Base-by-base conservation (phyloP, 2,888 invertebrate genomes). In the Dryomyza anilis region DNA sequence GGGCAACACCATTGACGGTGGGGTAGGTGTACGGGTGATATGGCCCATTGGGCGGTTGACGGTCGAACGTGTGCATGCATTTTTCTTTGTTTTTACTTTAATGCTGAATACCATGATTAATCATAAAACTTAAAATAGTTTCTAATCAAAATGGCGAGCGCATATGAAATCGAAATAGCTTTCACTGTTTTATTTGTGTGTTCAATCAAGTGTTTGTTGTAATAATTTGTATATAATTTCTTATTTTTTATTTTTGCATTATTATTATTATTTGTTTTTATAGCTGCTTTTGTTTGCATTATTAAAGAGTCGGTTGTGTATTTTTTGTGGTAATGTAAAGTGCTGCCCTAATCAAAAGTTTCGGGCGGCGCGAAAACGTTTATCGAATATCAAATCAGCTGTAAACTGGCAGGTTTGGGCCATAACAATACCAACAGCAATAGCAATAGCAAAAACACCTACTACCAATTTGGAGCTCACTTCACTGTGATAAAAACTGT, bases 161-260 rank as follows among this genome's bases (percentile, higher is more conserved):
- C 53, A 27, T n/a, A n/a, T n/a, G n/a, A 19, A 50, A 50, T 55
- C 33, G 36, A 1, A 21, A 23, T 33, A 23, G 55, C 55, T 55
- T 55, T 55, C 55, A 55, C 55, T 55, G 33, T 23, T 55, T 21
- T 27, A 12, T 50, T 50, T 27, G 8, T n/a, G n/a, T 39, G 39
- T 39, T 39, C 39, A n/a, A 39, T 39, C 39, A n/a, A 39, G n/a
- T 39, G n/a, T 39, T n/a, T 14, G n/a, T 39, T 39, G 3, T 6
- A 39, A 14, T 39, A 14, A 12, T 6, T 33, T 39, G 4, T 3
- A 39, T 39, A 14, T 39, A 14, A 39, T 39, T 39, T 39, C 12
- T 33, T 12, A 33, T 8, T 33, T 39, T 12, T 39, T 39, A 7
- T 39, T 39, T 3, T 39, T 39, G 3, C 14, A n/a, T 39, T 12